Percentiles rank a stretch among this genome's conserved stretches.
Evolutionary conservation across 2,797 vertebrate species (phyloP).

Genomic region (Enteromius treurensis): DNA sequence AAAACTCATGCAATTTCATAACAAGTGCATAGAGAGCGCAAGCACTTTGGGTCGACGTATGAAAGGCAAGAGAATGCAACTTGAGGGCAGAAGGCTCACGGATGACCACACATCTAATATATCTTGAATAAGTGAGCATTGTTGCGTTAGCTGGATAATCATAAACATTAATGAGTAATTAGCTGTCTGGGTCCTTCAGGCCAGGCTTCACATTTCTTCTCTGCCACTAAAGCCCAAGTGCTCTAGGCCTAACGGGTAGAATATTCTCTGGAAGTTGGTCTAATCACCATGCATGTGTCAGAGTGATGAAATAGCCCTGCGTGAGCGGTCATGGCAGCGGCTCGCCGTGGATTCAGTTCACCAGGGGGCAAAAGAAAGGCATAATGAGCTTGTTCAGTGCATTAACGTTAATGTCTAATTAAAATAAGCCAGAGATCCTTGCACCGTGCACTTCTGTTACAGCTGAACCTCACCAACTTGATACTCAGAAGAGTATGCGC

Average conservation of each 20-base stretch:
- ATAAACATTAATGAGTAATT: constrained; percentile 79
- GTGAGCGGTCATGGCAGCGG: constrained; percentile 67
- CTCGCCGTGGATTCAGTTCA: constrained; percentile 63
- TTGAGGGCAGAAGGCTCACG: constrained; percentile 54
- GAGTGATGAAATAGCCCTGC: constrained; percentile 65
- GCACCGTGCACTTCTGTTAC: constrained; percentile 45
- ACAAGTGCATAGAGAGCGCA: constrained; percentile 69
- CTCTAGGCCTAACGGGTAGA: constrained; percentile 76
- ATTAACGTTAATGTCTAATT: constrained; percentile 77
- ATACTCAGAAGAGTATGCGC: constrained; percentile 61
- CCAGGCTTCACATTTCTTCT: constrained; percentile 69
- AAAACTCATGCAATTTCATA: constrained; percentile 72
- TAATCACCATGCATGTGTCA: constrained; percentile 74
- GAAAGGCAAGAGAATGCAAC: constrained; percentile 69
- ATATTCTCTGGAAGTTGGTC: constrained; percentile 74
- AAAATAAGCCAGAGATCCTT: constrained; percentile 64
- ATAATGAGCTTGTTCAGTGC: constrained; percentile 71
- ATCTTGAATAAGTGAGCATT: constrained; percentile 66
- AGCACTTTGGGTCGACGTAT: constrained; percentile 69
- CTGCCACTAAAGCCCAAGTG: constrained; percentile 63
- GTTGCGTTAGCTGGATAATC: constrained; percentile 72
- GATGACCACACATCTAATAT: constrained; percentile 76
- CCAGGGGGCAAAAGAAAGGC: constrained; percentile 62
- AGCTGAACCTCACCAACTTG: constrained; percentile 46
- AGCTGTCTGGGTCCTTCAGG: constrained; percentile 67